A percentile compares a stretch with the other conserved stretches of the same genome.
Evolutionary conservation across 2,797 vertebrate genomes (phyloP).

Genomic region (Echiichthys vipera): DNA sequence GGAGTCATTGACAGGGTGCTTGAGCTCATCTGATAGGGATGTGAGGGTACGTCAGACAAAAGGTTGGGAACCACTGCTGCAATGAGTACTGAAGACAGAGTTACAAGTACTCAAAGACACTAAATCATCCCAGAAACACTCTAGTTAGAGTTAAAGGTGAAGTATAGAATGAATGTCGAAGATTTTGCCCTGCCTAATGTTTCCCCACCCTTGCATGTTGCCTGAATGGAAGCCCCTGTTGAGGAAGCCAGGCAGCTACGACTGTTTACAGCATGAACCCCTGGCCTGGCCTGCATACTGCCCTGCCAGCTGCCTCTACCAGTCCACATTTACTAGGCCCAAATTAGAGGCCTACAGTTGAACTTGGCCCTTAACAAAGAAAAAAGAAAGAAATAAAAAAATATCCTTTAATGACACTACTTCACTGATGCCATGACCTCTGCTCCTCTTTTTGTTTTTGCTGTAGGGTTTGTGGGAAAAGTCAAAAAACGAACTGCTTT

Average conservation of each 20-base stretch:
- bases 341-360: constrained; percentile 77
- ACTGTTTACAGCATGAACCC: constrained; percentile 46
- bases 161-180: background rate
- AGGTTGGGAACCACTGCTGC: background rate
- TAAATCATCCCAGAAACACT: background rate
- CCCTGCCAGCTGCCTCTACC: constrained; percentile 72
- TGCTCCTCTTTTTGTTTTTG: constrained; percentile 28
- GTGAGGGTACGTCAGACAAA: background rate
- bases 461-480: constrained; percentile 49
- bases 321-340: constrained; percentile 75
- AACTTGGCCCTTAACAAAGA: constrained; percentile 73
- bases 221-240: constrained; percentile 15
- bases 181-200: background rate
- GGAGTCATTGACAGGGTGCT: too few species aligned
- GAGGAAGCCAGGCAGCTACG: constrained; percentile 16
- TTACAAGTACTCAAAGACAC: background rate
- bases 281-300: constrained; percentile 52
- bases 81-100: background rate
- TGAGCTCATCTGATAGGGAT: background rate
- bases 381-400: constrained; percentile 57
- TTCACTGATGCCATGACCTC: constrained; percentile 64
- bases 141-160: background rate
- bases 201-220: background rate
- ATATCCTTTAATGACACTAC: constrained; percentile 62
- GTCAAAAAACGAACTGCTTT: constrained; percentile 29